Base-by-base conservation (phyloP, 2,797 vertebrate genomes). In the Rhinatrema bivittatum region DNA sequence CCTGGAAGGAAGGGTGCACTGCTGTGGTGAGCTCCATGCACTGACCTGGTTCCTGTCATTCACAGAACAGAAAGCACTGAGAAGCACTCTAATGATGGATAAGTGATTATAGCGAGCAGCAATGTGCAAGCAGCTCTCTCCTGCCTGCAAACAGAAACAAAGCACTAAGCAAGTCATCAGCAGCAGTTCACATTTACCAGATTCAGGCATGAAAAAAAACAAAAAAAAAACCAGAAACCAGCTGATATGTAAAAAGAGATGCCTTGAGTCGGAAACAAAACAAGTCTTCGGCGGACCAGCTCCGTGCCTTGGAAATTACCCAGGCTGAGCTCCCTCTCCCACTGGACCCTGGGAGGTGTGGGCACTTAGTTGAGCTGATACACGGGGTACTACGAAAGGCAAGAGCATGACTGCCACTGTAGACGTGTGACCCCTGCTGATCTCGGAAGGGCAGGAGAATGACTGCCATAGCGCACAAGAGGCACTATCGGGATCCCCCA, bases 71-170 rank as follows among this genome's bases (percentile, higher is more conserved):
- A 97, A 94, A 62, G 89, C 88, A 57, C 89, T 87, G 62, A 98
- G 89, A 42, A 98, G 86, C 54, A 93, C 85, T 56, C 81, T 88
- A 65, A 94, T 73, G 78, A 97, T 78, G 29, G 81, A 66, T 56
- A 94, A 78, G 43, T 98, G 94, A 79, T 97, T 98, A 75, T 98
- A 98, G 47, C 94, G 90, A 4, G 89, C 87, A 3, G 90, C 89
- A 33, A 97, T 83, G 60, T 97, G 94, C 66, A 97, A 79, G 81
- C 93, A 93, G 16, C 89, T 88, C 59, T 98, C 93, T 26, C 94
- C 94, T 29, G 73, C 84, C 94, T 98, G 79, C 29, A 76, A 77
- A 81, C 62, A 69, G 65, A 72, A 80, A 75, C 48, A 71, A 69
- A 59, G 71, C 56, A 63, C 62, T 76, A 34, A 77, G 66, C 62